A percentile compares a stretch with the other conserved stretches of the same genome.
These are phyloP conservation scores for Tridacna gigas DNA, from an alignment of 2,888 invertebrate genomes.

Conservation along the genomic window DNA sequence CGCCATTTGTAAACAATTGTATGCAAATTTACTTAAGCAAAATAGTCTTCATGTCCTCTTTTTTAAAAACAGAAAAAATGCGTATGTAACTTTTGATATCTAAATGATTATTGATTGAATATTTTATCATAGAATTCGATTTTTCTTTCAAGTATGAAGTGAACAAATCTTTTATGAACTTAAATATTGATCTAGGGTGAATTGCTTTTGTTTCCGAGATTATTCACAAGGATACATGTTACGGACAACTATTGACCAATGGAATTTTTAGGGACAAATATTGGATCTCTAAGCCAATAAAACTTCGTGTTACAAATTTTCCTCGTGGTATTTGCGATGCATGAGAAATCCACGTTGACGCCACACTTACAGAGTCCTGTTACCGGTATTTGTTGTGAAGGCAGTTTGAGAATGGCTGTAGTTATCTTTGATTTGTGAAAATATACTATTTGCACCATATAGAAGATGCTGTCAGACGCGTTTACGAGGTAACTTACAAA, in stretches of 20 bases:
- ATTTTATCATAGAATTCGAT: no score
- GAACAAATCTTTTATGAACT: no score
- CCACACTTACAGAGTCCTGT: constrained; percentile 42
- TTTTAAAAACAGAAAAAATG: no score
- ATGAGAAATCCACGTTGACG: constrained; percentile 62
- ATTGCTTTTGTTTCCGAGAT: background rate
- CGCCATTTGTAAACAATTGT: constrained; percentile 70
- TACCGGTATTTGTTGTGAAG: background rate
- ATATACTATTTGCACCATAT: background rate
- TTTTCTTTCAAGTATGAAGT: no score
- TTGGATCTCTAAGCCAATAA: background rate
- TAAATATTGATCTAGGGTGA: no score
- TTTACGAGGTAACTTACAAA: constrained; percentile 48
- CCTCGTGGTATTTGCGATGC: constrained; percentile 8
- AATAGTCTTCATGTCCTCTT: no score
- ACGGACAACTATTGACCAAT: background rate
- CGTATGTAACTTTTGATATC: no score
- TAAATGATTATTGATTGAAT: no score
- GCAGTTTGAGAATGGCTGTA: background rate
- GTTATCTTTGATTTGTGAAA: background rate
- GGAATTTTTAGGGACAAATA: background rate
- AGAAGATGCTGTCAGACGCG: constrained; percentile 57
- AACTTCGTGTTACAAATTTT: background rate
- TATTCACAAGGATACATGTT: background rate
- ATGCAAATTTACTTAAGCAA: constrained; percentile 11